A percentile compares a stretch with the other conserved stretches of the same genome.
phyloP scores from a whole-genome alignment of 2,797 vertebrate genomes.

The Ctenosaura bakeri region DNA sequence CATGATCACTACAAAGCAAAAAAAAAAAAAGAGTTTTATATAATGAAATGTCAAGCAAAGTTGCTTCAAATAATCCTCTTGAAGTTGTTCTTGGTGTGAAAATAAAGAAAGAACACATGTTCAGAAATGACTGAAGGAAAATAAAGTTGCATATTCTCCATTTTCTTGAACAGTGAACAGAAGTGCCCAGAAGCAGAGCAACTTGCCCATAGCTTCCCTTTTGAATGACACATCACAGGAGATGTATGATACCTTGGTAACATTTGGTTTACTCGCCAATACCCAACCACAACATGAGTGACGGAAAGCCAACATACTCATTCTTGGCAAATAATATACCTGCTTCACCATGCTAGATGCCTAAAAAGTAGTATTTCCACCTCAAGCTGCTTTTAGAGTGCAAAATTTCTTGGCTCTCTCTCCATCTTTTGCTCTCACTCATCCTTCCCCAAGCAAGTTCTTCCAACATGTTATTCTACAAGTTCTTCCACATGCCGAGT shows the following conservation, averaged over 20 bases:
- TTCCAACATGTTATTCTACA: no score
- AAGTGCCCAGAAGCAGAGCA: background rate
- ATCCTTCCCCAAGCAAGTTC: background rate
- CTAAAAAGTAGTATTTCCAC: background rate
- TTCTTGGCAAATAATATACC: background rate
- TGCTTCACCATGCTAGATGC: background rate
- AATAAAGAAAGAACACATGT: constrained; percentile 56
- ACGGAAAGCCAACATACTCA: background rate
- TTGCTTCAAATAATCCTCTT: constrained; percentile 53
- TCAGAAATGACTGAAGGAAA: constrained; percentile 42
- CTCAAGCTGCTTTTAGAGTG: background rate
- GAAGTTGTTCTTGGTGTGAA: constrained; percentile 38
- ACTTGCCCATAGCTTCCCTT: background rate
- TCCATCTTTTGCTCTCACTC: background rate
- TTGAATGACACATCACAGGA: background rate
- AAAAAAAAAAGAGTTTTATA: constrained; percentile 57
- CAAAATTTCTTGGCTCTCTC: background rate
- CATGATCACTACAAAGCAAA: constrained; percentile 63
- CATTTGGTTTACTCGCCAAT: background rate
- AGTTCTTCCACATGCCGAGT: no score
- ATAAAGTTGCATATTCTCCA: background rate
- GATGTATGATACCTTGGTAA: background rate
- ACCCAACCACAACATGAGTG: background rate
- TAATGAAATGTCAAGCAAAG: constrained; percentile 63
- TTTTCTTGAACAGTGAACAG: background rate